Evolutionary conservation across 2,888 invertebrate species (phyloP).

Genomic region (Ceriagrion tenellum): DNA sequence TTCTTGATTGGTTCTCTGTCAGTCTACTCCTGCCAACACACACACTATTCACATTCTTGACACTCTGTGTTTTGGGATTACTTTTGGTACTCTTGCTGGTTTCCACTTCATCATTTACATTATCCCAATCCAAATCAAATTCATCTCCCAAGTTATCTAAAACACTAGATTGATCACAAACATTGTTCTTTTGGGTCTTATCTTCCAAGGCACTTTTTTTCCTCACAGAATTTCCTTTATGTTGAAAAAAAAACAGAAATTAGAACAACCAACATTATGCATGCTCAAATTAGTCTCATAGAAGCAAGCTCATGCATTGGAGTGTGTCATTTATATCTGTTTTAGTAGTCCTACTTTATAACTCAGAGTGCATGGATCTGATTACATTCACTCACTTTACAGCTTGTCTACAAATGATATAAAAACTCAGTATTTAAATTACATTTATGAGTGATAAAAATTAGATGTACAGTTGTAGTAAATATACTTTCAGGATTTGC

Average conservation of each 20-base stretch:
- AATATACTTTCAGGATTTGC: too few species aligned
- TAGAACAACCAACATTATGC: neutral
- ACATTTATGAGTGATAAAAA: too few species aligned
- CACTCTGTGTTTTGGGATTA: neutral
- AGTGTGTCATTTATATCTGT: too few species aligned
- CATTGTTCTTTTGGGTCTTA: neutral
- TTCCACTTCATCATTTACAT: conserved; percentile 42
- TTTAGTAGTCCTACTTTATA: too few species aligned
- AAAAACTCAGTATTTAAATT: too few species aligned
- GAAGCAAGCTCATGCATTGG: too few species aligned
- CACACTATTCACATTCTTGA: conserved; percentile 70
- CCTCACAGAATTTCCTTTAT: conserved; percentile 1
- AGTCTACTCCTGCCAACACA: conserved; percentile 69
- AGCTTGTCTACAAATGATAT: too few species aligned
- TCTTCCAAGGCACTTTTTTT: neutral
- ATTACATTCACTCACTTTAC: too few species aligned
- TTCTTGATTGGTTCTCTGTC: conserved; percentile 55
- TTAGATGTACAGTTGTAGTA: too few species aligned
- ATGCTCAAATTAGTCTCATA: too few species aligned
- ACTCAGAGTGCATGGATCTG: too few species aligned
- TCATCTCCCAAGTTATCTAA: conserved; percentile 58
- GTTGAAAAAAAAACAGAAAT: neutral
- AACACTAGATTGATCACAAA: neutral
- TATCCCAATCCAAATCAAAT: conserved; percentile 54
- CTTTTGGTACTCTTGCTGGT: neutral